These are phyloP conservation scores for Dicrostonyx torquatus DNA, from an alignment of 2,797 vertebrate species.

Conservation along the genomic window DNA sequence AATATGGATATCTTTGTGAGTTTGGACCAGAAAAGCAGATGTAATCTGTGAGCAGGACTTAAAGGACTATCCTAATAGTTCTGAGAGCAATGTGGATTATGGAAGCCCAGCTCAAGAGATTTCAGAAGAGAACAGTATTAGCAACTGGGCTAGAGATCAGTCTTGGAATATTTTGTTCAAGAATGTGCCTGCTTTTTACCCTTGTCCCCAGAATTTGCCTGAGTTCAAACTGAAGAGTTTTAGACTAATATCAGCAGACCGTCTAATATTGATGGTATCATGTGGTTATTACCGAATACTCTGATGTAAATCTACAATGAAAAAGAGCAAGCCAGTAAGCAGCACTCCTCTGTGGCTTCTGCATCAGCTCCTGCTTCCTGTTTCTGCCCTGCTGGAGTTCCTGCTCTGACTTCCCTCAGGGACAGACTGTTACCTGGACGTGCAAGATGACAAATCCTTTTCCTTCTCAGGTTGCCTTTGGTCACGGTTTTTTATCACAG, in stretches of 20 bases:
- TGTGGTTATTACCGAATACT: neutral
- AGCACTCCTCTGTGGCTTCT: neutral
- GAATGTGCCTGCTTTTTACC: neutral
- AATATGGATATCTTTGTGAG: neutral
- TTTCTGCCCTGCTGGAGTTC: neutral
- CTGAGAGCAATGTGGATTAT: neutral
- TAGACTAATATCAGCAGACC: neutral
- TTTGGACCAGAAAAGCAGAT: neutral
- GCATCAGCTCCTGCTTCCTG: neutral
- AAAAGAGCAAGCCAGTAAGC: neutral
- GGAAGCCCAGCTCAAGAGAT: neutral
- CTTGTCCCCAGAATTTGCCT: neutral
- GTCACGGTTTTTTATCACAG: neutral
- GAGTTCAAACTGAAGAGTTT: neutral
- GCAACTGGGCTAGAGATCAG: neutral
- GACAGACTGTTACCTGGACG: neutral
- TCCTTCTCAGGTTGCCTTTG: neutral
- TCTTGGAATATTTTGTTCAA: neutral
- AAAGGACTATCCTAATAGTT: neutral
- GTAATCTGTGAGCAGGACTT: neutral
- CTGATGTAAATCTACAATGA: neutral
- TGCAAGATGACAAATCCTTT: neutral
- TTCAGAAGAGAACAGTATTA: neutral
- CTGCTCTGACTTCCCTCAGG: neutral
- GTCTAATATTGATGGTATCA: neutral